Base-by-base conservation (phyloP, 2,797 vertebrate species). In the Peromyscus attwateri region DNA sequence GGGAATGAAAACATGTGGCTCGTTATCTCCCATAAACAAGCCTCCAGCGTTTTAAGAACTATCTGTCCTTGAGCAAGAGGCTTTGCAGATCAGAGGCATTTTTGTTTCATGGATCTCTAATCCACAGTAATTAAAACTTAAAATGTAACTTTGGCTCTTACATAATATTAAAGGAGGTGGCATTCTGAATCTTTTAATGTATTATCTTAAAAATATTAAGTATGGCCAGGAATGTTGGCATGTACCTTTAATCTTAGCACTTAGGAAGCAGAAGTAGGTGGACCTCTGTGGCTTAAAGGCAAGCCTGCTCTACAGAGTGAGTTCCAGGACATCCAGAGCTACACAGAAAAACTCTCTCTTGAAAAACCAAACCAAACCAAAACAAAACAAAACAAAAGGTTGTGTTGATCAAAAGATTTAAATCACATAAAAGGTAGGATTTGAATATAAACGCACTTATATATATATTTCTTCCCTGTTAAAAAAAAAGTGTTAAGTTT, bases 351-450 rank as follows among this genome's bases (percentile, higher is more conserved):
- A 40, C 23, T 37, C 14, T 55, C 3, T 77, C 43, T 17, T 49
- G 31, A 68, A 68, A 55, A 55, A 16, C 49, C 49, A 52, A 52
- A 52, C 49, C 49, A 52, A 52, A 52, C 2, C 49, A 52, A 52
- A 52, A 52, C 2, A 55, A 16, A 55, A 55, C 13, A 55, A 55
- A 52, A 52, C 12, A 52, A 52, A 52, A 55, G 52, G 52, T 14
- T 13, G 66, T 68, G 21, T 75, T 87, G 9, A 79, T 83, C 25
- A 91, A 91, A 92, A 92, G 37, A 10, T 80, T 73, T 60, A 90
- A 90, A 91, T 21, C 6, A 85, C 88, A 71, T 79, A 71, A 43
- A 55, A 71, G 43, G 4, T 89, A 0, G 1, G 83, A 25, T 87
- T 90, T 94, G 52, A 2, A 87, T 75, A 92, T 88, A 73, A 79